These are phyloP conservation scores for Dipodomys stephensi DNA, from an alignment of 2,113 vertebrate species.

Conservation along the genomic window DNA sequence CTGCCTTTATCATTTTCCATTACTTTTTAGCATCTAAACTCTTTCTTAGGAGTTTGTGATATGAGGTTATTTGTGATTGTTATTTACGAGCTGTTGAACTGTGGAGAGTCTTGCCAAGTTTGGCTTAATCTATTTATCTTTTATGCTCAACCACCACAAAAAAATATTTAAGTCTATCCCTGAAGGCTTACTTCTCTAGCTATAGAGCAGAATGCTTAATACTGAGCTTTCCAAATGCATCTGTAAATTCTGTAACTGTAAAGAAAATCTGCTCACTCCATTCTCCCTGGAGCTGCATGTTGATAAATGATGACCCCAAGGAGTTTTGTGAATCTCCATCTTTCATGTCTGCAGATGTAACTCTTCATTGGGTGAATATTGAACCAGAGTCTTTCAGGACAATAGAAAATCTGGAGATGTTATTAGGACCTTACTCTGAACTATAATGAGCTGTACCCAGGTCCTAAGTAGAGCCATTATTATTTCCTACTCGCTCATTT, in stretches of 20 bases:
- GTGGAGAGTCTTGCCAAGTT: constrained; percentile 50
- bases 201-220: constrained; percentile 51
- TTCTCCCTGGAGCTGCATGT: not conserved
- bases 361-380: not conserved
- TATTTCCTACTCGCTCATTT: not conserved
- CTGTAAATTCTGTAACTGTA: constrained; percentile 35
- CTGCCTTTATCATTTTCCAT: not conserved
- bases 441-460: not conserved
- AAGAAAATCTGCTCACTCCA: not conserved
- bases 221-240: not conserved
- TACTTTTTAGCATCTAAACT: not conserved
- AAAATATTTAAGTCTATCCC: not conserved
- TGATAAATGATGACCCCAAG: constrained; percentile 54
- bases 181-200: constrained; percentile 25
- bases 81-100: constrained; percentile 72
- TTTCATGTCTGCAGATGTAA: constrained; percentile 33
- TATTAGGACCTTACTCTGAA: constrained; percentile 17
- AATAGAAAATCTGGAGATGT: not conserved
- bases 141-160: constrained; percentile 16
- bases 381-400: not conserved
- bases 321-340: constrained; percentile 42
- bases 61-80: constrained; percentile 61
- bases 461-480: not conserved
- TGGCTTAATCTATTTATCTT: constrained; percentile 69
- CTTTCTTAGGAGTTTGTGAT: constrained; percentile 36